phyloP scores from a whole-genome alignment of 2,797 vertebrate species.

The Sciurus vulgaris region DNA sequence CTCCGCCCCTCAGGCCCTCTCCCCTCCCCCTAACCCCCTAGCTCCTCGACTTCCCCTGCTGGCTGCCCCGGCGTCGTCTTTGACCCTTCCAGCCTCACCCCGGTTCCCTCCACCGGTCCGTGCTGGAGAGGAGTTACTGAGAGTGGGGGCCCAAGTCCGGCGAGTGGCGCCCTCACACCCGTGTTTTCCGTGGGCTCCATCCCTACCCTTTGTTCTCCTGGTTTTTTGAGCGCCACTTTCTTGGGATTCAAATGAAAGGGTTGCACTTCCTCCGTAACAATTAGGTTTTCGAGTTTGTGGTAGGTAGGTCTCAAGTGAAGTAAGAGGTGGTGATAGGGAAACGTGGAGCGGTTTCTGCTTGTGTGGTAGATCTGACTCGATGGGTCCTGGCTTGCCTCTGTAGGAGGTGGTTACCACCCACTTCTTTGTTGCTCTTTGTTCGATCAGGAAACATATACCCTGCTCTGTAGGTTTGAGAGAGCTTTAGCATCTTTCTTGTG shows the following conservation, averaged over 20 bases:
- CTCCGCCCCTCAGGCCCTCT: constrained; percentile 52
- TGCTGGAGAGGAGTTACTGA: neutral
- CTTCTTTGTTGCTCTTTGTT: constrained; percentile 89
- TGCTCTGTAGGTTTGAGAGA: constrained; percentile 74
- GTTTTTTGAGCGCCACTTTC: constrained; percentile 59
- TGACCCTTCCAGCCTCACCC: neutral
- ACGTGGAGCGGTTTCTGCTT: neutral
- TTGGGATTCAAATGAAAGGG: neutral
- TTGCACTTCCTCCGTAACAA: neutral
- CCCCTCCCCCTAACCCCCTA: rapidly evolving
- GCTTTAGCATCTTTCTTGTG: constrained; percentile 32
- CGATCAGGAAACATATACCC: constrained; percentile 79
- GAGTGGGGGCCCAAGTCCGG: neutral
- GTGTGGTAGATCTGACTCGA: neutral
- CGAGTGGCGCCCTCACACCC: neutral
- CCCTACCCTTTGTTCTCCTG: constrained; percentile 69
- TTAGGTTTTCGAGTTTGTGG: neutral
- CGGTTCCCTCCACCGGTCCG: neutral
- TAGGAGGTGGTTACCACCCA: constrained; percentile 85
- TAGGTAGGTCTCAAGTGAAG: neutral
- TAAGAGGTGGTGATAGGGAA: neutral
- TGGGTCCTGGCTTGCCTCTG: constrained; percentile 70
- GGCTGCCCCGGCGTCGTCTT: neutral
- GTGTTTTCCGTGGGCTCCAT: neutral
- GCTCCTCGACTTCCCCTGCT: neutral